These are phyloP conservation scores for Marronus borbonicus DNA, from an alignment of 2,888 invertebrate species.

Conservation along the genomic window DNA sequence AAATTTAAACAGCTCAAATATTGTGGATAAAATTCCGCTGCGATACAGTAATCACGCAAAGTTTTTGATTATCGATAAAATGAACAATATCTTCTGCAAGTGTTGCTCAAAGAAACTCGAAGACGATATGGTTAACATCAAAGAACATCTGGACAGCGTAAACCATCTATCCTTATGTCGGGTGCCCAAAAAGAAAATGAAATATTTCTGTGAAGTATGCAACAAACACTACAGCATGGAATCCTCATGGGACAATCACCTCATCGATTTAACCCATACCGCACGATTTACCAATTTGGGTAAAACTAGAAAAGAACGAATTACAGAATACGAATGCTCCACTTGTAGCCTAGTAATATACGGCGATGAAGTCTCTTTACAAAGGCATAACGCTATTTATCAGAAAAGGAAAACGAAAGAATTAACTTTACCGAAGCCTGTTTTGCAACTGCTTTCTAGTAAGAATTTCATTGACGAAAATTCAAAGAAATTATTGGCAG, in stretches of 20 bases:
- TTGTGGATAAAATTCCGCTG: conserved; percentile 48
- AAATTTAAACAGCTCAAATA: conserved; percentile 40
- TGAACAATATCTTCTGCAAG: conserved; percentile 38
- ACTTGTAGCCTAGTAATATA: conserved; percentile 63
- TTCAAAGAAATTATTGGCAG: conserved; percentile 59
- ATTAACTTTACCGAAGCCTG: conserved; percentile 15
- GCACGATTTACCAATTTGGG: conserved; percentile 58
- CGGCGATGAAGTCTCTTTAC: conserved; percentile 64
- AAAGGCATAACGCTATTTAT: conserved; percentile 56
- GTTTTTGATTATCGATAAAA: conserved; percentile 15
- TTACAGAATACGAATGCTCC: conserved; percentile 65
- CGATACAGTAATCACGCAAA: conserved; percentile 42
- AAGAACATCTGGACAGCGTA: conserved; percentile 46
- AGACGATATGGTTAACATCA: neutral
- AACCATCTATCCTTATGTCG: conserved; percentile 36
- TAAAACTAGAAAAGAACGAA: conserved; percentile 56
- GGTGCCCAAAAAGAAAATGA: conserved; percentile 14
- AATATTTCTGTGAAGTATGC: conserved; percentile 65
- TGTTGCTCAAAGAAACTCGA: conserved; percentile 41
- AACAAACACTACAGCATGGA: conserved; percentile 57
- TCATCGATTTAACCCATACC: conserved; percentile 55
- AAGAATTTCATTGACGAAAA: conserved; percentile 51
- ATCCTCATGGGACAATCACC: conserved; percentile 60
- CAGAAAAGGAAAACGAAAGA: conserved; percentile 48
- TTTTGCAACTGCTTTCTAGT: conserved; percentile 26